Base-by-base conservation (phyloP, 2,797 vertebrate genomes). In the Ctenopoma multispine region DNA sequence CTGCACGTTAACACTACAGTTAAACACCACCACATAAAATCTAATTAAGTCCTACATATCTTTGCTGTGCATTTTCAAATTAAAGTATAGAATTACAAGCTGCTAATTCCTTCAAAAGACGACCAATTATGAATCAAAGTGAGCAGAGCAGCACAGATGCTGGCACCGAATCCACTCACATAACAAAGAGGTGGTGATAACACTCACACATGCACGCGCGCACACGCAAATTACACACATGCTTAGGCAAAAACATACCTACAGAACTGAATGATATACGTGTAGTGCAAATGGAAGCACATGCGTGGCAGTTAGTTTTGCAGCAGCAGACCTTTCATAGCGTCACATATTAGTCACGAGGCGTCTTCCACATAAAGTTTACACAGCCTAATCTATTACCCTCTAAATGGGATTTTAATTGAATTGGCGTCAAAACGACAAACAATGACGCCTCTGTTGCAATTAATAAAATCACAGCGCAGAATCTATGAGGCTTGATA, bases 401-500 rank as follows among this genome's bases (percentile, higher is more conserved):
- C 96, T 92, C 96, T 94, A 97, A 97, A 97, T 95, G 96, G 96
- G 93, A 95, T 96, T 97, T 95, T 95, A 93, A 97, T 95, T 97
- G 96, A 98, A 97, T 95, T 94, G 92, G 95, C 96, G 96, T 97
- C 96, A 97, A 97, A 97, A 97, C 94, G 95, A 96, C 96, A 96
- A 96, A 96, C 97, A 97, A 97, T 96, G 96, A 97, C 94, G 96
- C 96, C 96, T 96, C 95, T 96, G 95, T 96, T 96, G 95, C 95
- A 98, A 97, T 98, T 97, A 99, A 97, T 97, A 97, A 97, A 97
- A 97, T 97, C 95, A 96, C 95, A 94, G 94, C 89, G 93, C 95
- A 95, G 96, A 99, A 97, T 98, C 97, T 97, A 97, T 97, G 96
- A 98, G 97, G 96, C 97, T 98, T 97, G 97, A 98, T 98, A 97